Evolutionary conservation across 2,888 invertebrate species (phyloP), one percentile per base, ranked within the genome.

Genomic region (Zhuqinia jingwanae): DNA sequence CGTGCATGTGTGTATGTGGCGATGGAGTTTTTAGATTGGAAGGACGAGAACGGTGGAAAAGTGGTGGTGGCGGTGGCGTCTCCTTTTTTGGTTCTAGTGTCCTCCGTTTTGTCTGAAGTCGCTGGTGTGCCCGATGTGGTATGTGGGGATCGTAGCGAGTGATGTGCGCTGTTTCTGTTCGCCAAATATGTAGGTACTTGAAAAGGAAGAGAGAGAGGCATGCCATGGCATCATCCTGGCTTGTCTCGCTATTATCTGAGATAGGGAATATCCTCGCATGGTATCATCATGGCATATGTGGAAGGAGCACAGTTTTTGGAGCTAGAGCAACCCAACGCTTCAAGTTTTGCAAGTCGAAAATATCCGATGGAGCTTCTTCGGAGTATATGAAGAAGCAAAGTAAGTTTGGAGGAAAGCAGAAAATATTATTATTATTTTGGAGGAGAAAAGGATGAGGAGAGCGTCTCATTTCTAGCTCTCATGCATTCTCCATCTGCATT

Each of bases 101-200:
- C 82, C 82, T 83, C 82, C 82, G 82, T 50, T 25, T 8, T 76
- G 63, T 76, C 82, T 83, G 75, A 76, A 76, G 82, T 83, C 82
- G 82, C 82, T 83, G 58, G 36, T 22, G 8, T 15, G 17, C 30
- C 17, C 3, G 5, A 11, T 20, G 45, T 70, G 8, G 20, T 56
- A n/a, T n/a, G n/a, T n/a, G n/a, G n/a, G n/a, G n/a, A n/a, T n/a
- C n/a, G n/a, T n/a, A n/a, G n/a, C n/a, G n/a, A n/a, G n/a, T n/a
- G n/a, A n/a, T n/a, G n/a, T n/a, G n/a, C n/a, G 17, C 56, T 22
- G 17, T 56, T 56, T 56, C 20, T 56, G 20, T 77, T 77, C 22
- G 47, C 65, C 78, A 65, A 79, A 79, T 20, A 56, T 17, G 17
- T 56, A 56, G 56, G 56, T 56, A 56, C 56, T 56, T 56, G 56